Base-by-base conservation (phyloP, 1,140 invertebrate genomes). In the Helicoverpa armigera region DNA sequence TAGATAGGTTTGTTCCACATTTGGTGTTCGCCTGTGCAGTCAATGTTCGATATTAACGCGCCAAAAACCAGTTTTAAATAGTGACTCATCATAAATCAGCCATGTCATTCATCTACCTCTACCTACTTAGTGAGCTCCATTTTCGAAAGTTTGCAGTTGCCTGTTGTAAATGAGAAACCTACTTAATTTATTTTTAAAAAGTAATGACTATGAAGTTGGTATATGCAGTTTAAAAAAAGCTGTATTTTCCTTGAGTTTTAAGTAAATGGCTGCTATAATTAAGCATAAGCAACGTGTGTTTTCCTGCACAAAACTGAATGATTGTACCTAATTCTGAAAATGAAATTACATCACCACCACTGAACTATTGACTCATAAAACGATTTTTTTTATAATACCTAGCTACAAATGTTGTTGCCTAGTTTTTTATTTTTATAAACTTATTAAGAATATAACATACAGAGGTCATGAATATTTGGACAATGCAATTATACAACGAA, bases 11-110 rank as follows among this genome's bases (percentile, higher is more conserved):
- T 87, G 88, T 87, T 85, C 90, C 84, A 91, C 89, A 90, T 92
- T 89, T 87, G 81, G 83, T 79, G 35, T 82, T 69, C 54, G 80
- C 77, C 81, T 83, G 78, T 43, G 79, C 77, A 85, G 81, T 82
- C 85, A 83, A 84, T 86, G 65, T 83, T 85, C 85, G 84, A 83
- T 80, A 82, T 80, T 67, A 69, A 79, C 23, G 69, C 60, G 78
- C 82, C 63, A 87, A 85, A 83, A 92, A 90, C 90, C 86, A 83
- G 90, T 92, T 92, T 80, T 18, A 83, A 84, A 75, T 83, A 79
- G 72, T 88, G 85, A 88, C 50, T 88, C 85, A 86, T 83, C 77
- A 73, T 82, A 81, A 82, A 81, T 83, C 72, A 83, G 54, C 48
- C 35, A 78, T 73, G 78, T 76, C 56, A 78, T 78, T 65, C 60